These are phyloP conservation scores for Phortica okadai DNA, from an alignment of 2,888 invertebrate species.

Conservation along the genomic window DNA sequence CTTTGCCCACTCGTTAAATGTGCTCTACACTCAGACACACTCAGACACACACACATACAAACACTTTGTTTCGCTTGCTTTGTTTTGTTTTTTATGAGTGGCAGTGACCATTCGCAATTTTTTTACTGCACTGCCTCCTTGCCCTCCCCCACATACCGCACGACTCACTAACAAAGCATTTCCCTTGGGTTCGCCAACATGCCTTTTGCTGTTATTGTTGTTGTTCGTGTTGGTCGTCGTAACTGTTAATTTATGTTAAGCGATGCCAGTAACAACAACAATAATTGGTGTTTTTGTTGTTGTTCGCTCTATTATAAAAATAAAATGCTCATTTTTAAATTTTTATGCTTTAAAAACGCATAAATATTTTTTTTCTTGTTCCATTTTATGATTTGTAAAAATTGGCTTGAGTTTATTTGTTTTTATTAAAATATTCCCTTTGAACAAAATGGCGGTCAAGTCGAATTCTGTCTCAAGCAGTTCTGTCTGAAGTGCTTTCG, in stretches of 20 bases:
- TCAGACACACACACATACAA: background rate
- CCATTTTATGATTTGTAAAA: background rate
- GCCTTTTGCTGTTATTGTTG: conserved; percentile 27
- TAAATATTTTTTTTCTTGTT: background rate
- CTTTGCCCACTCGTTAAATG: too few species aligned
- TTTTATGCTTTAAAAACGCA: background rate
- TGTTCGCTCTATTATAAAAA: background rate
- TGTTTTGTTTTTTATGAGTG: conserved; percentile 20
- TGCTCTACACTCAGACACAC: background rate
- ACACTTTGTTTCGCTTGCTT: background rate
- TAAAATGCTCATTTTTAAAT: background rate
- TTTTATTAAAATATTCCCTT: background rate
- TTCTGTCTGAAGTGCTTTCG: too few species aligned
- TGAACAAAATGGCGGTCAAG: background rate
- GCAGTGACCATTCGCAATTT: conserved; percentile 23
- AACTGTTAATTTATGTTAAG: conserved; percentile 26
- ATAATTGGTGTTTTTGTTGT: background rate
- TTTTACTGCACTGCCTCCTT: background rate
- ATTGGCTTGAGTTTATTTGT: background rate
- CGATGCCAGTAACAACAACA: background rate
- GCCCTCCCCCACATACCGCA: too few species aligned
- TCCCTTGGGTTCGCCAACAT: background rate
- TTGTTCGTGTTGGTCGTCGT: background rate
- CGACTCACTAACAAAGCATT: too few species aligned
- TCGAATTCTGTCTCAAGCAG: too few species aligned